Evolutionary conservation across 2,888 invertebrate species (phyloP).

Genomic region (Seira musarum): DNA sequence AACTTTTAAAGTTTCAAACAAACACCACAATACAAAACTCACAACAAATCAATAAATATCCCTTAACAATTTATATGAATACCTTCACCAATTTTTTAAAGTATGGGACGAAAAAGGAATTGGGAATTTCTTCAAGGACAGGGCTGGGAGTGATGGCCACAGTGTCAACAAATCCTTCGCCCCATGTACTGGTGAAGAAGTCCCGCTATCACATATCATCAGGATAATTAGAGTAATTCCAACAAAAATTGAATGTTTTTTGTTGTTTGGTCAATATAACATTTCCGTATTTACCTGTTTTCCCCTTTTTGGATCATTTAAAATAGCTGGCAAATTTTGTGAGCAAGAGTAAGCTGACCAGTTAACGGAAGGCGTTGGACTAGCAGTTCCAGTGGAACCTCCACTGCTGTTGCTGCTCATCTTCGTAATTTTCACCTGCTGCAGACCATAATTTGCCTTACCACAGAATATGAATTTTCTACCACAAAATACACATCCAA

Average conservation of each 20-base stretch:
- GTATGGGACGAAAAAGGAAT: constrained; percentile 90
- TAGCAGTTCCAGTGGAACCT: constrained; percentile 26
- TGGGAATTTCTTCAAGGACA: constrained; percentile 83
- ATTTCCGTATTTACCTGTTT: constrained; percentile 79
- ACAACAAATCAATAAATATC: constrained; percentile 5
- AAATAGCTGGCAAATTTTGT: constrained; percentile 94
- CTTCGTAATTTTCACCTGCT: constrained; percentile 28
- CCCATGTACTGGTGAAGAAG: constrained; percentile 98
- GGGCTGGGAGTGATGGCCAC: constrained; percentile 83
- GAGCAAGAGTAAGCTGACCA: constrained; percentile 94
- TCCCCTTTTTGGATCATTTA: constrained; percentile 94
- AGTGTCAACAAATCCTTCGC: constrained; percentile 91
- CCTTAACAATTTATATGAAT: not conserved
- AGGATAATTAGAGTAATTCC: not conserved
- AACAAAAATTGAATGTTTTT: too few species aligned
- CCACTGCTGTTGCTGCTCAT: constrained; percentile 39
- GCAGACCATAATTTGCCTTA: constrained; percentile 21
- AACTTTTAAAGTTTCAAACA: not conserved
- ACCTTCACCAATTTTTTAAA: constrained; percentile 78
- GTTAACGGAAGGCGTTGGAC: constrained; percentile 54
- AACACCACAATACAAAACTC: not conserved
- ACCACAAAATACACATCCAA: not conserved
- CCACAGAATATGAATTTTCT: not conserved
- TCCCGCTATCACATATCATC: constrained; percentile 74
- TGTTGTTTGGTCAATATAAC: not conserved